Evolutionary conservation across 2,888 invertebrate genomes (phyloP), one percentile per base, ranked within the genome.

Genomic region (Cerastis rubricosa): DNA sequence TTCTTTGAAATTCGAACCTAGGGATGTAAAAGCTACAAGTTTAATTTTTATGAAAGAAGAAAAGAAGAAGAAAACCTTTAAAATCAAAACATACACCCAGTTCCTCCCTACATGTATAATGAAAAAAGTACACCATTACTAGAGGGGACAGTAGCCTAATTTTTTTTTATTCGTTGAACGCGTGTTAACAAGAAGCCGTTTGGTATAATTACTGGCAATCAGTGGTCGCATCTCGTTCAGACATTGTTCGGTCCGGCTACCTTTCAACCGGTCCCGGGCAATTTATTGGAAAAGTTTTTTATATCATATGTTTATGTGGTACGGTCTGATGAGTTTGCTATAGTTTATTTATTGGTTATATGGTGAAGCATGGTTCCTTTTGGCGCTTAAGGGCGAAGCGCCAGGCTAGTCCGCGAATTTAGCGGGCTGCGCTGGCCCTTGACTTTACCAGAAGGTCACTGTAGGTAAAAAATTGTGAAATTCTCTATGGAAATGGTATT

Each of bases 161-260:
- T 74, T 78, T 82, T 82, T 80, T 86, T 83, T 76, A 70, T 74
- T 72, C 66, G 63, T 72, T 59, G 69, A 61, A 80, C n/a, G 77
- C 71, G 87, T 87, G 87, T 88, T 88, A 88, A 88, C 83, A 88
- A 87, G 89, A 81, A 80, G 81, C 87, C 47, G 84, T 89, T 83
- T 82, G 80, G 82, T 76, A 78, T 88, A 89, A 89, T 88, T 89
- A 88, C 83, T 78, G 45, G 83, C 83, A 84, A 86, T 89, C 88
- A 70, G 72, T 61, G 71, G 82, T 79, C 76, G 78, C 86, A 88
- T 88, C 89, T 88, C 72, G 78, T 67, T 47, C 81, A 71, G 77
- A 87, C 87, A 88, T 81, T 88, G 87, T 88, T 80, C 71, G 47
- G 64, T 76, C 80, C 73, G 71, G 78, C 69, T 85, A 74, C 74